These are phyloP conservation scores for Orestias chungarensis DNA, from an alignment of 2,797 vertebrate species.

Conservation along the genomic window DNA sequence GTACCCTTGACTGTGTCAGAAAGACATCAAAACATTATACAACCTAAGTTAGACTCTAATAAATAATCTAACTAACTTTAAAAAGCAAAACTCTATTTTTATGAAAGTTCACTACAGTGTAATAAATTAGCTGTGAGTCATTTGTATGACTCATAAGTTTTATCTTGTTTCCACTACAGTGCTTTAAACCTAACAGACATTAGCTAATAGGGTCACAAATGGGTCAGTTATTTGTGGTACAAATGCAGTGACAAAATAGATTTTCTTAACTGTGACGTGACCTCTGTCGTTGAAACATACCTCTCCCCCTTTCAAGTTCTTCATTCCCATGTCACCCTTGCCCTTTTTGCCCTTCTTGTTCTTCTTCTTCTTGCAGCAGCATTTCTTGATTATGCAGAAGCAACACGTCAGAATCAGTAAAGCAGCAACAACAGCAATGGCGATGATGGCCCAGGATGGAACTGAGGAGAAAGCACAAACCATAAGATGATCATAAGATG, in stretches of 20 bases:
- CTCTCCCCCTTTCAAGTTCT: conserved; percentile 85
- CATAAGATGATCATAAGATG: conserved; percentile 24
- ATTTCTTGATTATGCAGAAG: conserved; percentile 99
- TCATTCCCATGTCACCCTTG: conserved; percentile 87
- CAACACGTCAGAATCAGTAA: conserved; percentile 94
- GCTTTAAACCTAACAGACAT: conserved; percentile 19
- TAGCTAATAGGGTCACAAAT: conserved; percentile 40
- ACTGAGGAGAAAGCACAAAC: conserved; percentile 76
- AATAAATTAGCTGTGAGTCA: conserved; percentile 29
- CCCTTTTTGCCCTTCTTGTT: conserved; percentile 98
- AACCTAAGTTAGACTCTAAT: conserved; percentile 26
- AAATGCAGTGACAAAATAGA: conserved; percentile 9
- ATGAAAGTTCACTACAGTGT: conserved; percentile 1
- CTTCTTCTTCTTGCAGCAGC: conserved; percentile 98
- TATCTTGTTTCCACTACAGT: conserved; percentile 17
- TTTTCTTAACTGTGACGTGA: conserved; percentile 14
- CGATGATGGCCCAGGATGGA: conserved; percentile 94
- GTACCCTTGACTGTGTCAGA: conserved; percentile 52
- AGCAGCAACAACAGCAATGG: conserved; percentile 91
- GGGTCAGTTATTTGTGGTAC: conserved; percentile 13
- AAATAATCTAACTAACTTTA: conserved; percentile 40
- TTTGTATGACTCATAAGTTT: conserved; percentile 4
- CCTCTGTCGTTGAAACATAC: conserved; percentile 64
- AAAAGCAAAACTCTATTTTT: neutral
- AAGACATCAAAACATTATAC: conserved; percentile 38